Base-by-base conservation (phyloP, 2,113 vertebrate species). In the Urocolius indicus region DNA sequence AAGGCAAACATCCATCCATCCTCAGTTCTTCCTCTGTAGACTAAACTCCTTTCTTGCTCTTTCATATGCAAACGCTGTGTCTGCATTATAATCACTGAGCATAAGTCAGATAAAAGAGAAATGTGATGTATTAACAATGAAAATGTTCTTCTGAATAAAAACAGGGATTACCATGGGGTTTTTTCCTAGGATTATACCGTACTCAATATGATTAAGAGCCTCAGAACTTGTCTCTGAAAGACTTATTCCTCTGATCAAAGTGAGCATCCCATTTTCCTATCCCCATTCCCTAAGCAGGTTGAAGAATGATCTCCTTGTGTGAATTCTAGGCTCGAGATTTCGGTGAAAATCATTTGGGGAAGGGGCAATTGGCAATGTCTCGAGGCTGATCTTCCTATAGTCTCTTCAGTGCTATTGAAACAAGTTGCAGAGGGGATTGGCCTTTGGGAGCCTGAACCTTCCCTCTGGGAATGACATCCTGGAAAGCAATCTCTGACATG, bases 71-170 rank as follows among this genome's bases (percentile, higher is more conserved):
- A 76, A 90, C 72, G 19, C 29, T 30, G 3, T 66, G 29, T 79
- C 74, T 58, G 16, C 72, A 23, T 93, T 73, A 48, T 59, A 75
- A 74, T 67, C 36, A 73, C 38, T 24, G 36, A 88, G 32, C 26
- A 13, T 82, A 88, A 90, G 5, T 76, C 67, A 91, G 63, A 77
- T 66, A 67, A 85, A 93, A 93, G 71, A 14, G 83, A 87, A 94
- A 77, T 84, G 57, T 81, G 71, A 66, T 85, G 17, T 68, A 86
- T 69, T 90, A 88, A 83, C 55, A 75, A 84, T 75, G 55, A 83
- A 83, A 74, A 85, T 67, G 49, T 61, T 94, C 26, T 81, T 93
- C 46, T 96, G 75, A 83, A 74, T 77, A 84, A 90, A 94, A 94
- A 27, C 58, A 65, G 18, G n/a, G 73, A 75, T 88, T 94, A 51